phyloP scores from a whole-genome alignment of 2,113 vertebrate species.

The Climacteris rufus region DNA sequence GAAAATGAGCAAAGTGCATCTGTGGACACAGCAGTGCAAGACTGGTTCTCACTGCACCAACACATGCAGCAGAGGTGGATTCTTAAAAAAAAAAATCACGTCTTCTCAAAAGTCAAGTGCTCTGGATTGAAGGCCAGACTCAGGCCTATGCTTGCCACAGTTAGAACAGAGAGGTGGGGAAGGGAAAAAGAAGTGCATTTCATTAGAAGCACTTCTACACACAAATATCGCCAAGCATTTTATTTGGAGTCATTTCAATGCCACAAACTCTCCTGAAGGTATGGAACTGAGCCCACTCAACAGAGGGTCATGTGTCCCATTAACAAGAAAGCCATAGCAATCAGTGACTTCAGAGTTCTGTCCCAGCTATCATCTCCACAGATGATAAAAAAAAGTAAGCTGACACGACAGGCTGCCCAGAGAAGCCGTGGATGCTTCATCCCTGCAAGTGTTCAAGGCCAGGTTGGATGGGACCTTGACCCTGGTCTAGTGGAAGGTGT shows the following conservation, averaged over 20 bases:
- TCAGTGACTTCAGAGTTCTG: neutral
- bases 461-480: neutral
- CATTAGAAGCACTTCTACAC: neutral
- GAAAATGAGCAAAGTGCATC: neutral
- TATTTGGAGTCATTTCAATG: neutral
- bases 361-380: neutral
- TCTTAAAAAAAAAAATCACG: neutral
- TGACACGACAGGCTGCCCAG: neutral
- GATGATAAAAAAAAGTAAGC: neutral
- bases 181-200: neutral
- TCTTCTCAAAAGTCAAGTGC: neutral
- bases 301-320: neutral
- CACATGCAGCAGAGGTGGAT: rapidly evolving
- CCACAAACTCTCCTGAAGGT: neutral
- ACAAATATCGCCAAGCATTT: neutral
- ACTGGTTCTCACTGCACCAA: neutral
- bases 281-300: neutral
- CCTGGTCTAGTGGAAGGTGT: neutral
- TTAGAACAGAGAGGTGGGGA: neutral
- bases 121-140: neutral
- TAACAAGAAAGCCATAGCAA: neutral
- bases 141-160: neutral
- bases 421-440: neutral
- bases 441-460: neutral
- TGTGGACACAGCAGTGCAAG: neutral